Percentiles rank a stretch among this genome's conserved stretches.
Evolutionary conservation across 1,140 invertebrate genomes (phyloP).

Genomic region (Coptotermes formosanus): DNA sequence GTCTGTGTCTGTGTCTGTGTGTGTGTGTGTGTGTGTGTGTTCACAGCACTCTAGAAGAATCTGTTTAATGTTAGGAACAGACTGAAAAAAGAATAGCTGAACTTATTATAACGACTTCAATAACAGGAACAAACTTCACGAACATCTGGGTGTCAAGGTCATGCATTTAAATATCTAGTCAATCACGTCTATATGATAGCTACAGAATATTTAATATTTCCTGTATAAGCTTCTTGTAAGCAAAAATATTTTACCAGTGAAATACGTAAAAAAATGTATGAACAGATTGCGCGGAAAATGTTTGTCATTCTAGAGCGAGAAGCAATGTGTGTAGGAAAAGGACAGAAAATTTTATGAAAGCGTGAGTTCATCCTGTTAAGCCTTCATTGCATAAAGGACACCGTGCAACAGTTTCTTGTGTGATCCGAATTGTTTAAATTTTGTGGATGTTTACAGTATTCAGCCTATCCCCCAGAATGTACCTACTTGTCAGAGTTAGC

Average conservation of each 20-base stretch:
- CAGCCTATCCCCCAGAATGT: neutral
- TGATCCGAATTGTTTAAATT: neutral
- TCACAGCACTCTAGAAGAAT: neutral
- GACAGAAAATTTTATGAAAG: neutral
- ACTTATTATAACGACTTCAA: neutral
- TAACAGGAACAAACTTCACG: neutral
- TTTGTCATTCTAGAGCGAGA: too few relatives aligned
- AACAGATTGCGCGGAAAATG: too few relatives aligned
- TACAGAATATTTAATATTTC: too few relatives aligned
- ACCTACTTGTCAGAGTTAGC: neutral
- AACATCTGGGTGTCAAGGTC: too few relatives aligned
- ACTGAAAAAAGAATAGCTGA: too few relatives aligned
- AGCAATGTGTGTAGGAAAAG: neutral
- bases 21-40: too few relatives aligned
- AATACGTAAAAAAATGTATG: too few relatives aligned
- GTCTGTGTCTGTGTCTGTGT: too few relatives aligned
- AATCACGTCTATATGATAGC: neutral
- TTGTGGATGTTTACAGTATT: neutral
- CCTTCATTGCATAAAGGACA: neutral
- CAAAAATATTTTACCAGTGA: too few relatives aligned
- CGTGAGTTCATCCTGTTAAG: neutral
- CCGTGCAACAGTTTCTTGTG: neutral
- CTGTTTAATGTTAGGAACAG: too few relatives aligned
- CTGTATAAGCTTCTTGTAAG: too few relatives aligned
- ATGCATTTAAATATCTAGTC: neutral